Evolutionary conservation across 35 echinoderm and acorn worm species (phyloP), one percentile per base, ranked within the genome.

Genomic region (Hemicentrotus pulcherrimus): DNA sequence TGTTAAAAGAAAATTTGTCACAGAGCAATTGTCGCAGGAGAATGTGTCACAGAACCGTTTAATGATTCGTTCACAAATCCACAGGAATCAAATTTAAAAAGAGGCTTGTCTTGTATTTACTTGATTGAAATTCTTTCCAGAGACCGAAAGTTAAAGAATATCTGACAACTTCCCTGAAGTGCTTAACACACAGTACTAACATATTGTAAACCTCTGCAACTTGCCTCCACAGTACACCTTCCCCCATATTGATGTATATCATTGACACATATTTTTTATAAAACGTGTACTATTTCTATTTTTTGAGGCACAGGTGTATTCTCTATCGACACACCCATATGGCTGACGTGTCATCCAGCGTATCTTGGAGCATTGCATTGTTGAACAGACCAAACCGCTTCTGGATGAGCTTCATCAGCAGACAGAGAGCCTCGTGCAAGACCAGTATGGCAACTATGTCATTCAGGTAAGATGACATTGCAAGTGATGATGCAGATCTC

Each of bases 381-480:
- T 97, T 10, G 98, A 99, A 46, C 98, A 99, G 95, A 99, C 98
- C 31, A 98, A 98, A 86, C 98, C 98, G 5, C 95, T 99, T 30
- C 96, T 99, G 47, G 98, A 99, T 50, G 98, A 99, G 48, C 95
- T 99, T 9, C 98, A 99, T 94, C 94, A 97, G 31, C 97, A 99
- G 48, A 99, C 98, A 19, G 98, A 99, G 87, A 93, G 95, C 93
- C 95, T 99, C 32, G 98, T 99, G 24, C 98, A 99, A 86, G 98
- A 99, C 86, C 98, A 99, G 92, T 99, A 99, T 96, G 98, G 98
- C 46, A 99, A 99, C 96, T 99, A 99, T 96, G 98, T 99, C 48
- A 99, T 99, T 88, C 98, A 99, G 98, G 98, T 99, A 95, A 97
- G 88, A 19, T 30, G 1, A 3, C 65, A 78, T 22, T 78, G 22